These are phyloP conservation scores for Aplochiton taeniatus DNA, from an alignment of 2,797 vertebrate species.

Conservation along the genomic window DNA sequence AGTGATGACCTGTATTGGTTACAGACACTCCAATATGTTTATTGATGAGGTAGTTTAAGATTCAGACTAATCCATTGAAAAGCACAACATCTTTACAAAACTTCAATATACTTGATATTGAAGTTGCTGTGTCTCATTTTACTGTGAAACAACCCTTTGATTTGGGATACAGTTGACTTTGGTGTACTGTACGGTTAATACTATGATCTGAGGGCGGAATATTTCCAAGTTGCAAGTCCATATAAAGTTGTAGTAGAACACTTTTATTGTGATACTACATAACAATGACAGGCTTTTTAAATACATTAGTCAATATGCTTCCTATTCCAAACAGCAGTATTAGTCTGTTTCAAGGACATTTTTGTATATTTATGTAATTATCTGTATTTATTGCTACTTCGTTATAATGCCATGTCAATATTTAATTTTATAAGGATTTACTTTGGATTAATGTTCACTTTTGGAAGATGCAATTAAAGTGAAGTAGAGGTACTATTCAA, in stretches of 20 bases:
- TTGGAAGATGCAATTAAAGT: conserved; percentile 83
- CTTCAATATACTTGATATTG: background rate
- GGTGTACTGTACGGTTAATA: background rate
- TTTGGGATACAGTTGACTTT: background rate
- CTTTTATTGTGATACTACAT: conserved; percentile 7
- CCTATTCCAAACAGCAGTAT: conserved; percentile 84
- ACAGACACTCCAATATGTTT: conserved; percentile 51
- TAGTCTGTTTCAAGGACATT: conserved; percentile 83
- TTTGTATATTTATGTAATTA: conserved; percentile 96
- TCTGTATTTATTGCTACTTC: conserved; percentile 95
- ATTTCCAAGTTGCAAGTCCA: background rate
- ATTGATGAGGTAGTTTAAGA: conserved; percentile 33
- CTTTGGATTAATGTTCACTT: conserved; percentile 82
- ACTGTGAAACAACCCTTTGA: background rate
- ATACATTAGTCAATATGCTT: conserved; percentile 67
- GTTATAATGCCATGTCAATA: conserved; percentile 83
- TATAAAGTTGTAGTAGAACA: background rate
- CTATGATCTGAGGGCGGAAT: background rate
- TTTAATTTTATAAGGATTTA: conserved; percentile 90
- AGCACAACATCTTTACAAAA: background rate
- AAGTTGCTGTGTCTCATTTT: background rate
- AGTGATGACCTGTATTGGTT: conserved; percentile 43
- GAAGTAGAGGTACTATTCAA: conserved; percentile 81
- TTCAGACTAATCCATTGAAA: conserved; percentile 32
- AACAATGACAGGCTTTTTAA: conserved; percentile 70